Evolutionary conservation across 2,888 invertebrate genomes (phyloP).

Genomic region (Eueremaeus valkanovi): DNA sequence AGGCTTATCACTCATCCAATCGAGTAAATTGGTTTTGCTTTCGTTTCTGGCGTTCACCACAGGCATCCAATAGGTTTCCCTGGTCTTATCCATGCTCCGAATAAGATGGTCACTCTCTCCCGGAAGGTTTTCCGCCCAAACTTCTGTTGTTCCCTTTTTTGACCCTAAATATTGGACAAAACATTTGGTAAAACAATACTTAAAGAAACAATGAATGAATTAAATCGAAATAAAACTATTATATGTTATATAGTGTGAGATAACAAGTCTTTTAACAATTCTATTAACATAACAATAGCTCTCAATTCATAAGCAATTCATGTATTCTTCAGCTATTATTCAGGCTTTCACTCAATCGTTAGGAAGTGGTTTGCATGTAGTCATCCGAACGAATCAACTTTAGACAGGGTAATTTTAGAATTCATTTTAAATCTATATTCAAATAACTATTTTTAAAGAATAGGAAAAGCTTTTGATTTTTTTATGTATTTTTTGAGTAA

Average conservation of each 20-base stretch:
- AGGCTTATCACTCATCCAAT: conserved; percentile 40
- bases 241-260: no score
- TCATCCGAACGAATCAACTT: no score
- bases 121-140: conserved; percentile 40
- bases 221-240: no score
- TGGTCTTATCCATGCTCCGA: conserved; percentile 32
- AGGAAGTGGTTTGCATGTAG: no score
- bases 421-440: no score
- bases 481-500: no score
- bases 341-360: no score
- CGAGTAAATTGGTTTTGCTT: conserved; percentile 35
- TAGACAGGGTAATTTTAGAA: no score
- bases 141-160: conserved; percentile 40
- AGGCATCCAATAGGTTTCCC: conserved; percentile 41
- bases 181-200: not conserved
- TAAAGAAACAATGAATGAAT: conserved; percentile 7
- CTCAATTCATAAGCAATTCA: not conserved
- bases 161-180: conserved; percentile 38
- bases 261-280: no score
- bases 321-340: not conserved
- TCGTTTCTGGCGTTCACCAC: conserved; percentile 37
- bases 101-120: conserved; percentile 39
- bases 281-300: not conserved
- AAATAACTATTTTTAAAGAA: no score
- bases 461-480: no score